Percentiles rank a stretch among this genome's conserved stretches.
These are phyloP conservation scores for Gryllus bimaculatus DNA, from an alignment of 1,140 invertebrate genomes.

Conservation along the genomic window DNA sequence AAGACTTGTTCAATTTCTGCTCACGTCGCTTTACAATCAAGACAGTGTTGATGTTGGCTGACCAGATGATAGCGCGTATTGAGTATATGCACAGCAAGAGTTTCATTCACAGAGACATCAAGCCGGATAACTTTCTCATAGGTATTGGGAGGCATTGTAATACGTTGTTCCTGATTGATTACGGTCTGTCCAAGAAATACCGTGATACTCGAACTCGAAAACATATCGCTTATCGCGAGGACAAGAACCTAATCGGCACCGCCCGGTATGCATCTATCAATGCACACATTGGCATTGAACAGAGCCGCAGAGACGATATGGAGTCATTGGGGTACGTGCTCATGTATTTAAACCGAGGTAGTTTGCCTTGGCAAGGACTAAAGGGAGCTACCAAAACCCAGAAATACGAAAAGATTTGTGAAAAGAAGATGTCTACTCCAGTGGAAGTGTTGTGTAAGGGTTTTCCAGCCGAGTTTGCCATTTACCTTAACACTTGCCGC, in stretches of 20 bases:
- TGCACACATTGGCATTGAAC: conserved; percentile 89
- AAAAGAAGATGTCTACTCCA: conserved; percentile 95
- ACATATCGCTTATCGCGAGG: conserved; percentile 91
- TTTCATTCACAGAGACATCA: conserved; percentile 94
- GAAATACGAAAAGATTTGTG: conserved; percentile 95
- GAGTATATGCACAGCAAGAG: conserved; percentile 93
- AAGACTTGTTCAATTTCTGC: conserved; percentile 97
- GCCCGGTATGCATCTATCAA: conserved; percentile 96
- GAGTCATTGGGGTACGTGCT: conserved; percentile 93
- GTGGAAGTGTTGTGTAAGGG: conserved; percentile 92
- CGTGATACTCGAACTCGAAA: conserved; percentile 74
- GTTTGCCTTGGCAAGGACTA: conserved; percentile 87
- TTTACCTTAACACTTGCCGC: conserved; percentile 97
- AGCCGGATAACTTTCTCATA: conserved; percentile 98
- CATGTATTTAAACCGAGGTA: conserved; percentile 93
- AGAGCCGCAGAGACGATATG: conserved; percentile 88
- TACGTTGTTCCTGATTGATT: conserved; percentile 95
- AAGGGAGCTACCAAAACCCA: conserved; percentile 91
- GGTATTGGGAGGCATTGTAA: conserved; percentile 92
- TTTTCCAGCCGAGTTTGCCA: conserved; percentile 92
- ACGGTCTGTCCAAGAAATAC: conserved; percentile 94
- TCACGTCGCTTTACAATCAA: conserved; percentile 93
- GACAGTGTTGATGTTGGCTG: conserved; percentile 93
- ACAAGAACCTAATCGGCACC: conserved; percentile 95
- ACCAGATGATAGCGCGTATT: conserved; percentile 85